Evolutionary conservation across 1,140 invertebrate species (phyloP).

Genomic region (Dendrolimus punctatus): DNA sequence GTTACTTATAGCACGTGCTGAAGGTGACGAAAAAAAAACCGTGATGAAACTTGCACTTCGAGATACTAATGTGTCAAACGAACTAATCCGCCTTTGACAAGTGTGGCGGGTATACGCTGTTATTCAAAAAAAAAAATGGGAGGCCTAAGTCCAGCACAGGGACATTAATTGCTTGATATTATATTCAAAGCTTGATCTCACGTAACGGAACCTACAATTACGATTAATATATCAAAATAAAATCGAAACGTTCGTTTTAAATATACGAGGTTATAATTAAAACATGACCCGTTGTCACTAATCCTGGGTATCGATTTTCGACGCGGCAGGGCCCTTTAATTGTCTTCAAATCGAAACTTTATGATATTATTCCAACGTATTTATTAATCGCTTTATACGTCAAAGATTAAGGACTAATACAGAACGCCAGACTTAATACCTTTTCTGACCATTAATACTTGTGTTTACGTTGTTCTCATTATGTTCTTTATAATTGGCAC

Average conservation of each 20-base stretch:
- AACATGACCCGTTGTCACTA: conserved; percentile 39
- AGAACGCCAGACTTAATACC: too few species aligned
- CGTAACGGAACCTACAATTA: conserved; percentile 25
- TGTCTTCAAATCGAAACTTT: conserved; percentile 20
- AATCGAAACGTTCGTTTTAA: conserved; percentile 8
- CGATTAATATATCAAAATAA: conserved; percentile 31
- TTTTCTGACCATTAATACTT: too few species aligned
- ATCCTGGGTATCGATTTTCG: conserved; percentile 20
- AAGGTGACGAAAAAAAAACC: too few species aligned
- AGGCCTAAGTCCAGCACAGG: too few species aligned
- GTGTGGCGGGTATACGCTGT: too few species aligned
- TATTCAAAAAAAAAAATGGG: too few species aligned
- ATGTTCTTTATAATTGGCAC: too few species aligned
- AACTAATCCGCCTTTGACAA: too few species aligned
- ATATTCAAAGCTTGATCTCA: conserved; percentile 2
- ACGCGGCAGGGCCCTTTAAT: conserved; percentile 26
- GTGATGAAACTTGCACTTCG: too few species aligned
- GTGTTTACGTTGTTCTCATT: too few species aligned
- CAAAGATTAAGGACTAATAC: conserved; percentile 21
- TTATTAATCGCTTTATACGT: conserved; percentile 37
- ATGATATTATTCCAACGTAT: conserved; percentile 23
- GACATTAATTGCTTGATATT: not conserved
- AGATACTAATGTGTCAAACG: too few species aligned
- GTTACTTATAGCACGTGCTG: too few species aligned
- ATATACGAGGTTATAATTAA: conserved; percentile 27